Evolutionary conservation across 2,888 invertebrate species (phyloP), one percentile per base, ranked within the genome.

Genomic region (Phalera bucephala): DNA sequence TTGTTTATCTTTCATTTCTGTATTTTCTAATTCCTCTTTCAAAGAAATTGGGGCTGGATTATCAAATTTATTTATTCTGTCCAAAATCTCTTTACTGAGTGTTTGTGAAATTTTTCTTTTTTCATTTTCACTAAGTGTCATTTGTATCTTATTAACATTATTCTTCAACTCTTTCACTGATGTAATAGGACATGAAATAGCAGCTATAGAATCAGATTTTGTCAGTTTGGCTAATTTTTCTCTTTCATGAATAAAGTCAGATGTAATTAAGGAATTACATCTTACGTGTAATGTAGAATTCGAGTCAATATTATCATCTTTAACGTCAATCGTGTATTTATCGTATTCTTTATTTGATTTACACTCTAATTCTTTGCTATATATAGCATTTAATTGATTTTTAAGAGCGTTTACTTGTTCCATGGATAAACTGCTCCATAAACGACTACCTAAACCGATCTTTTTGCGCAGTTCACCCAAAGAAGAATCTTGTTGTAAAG

Each of bases 351-450:
- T 83, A 44, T 49, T 62, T 4, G 73, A 52, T 63, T 86, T 88
- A 3, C 80, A 55, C 57, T 87, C 88, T 12, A 89, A 72, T 45
- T 92, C 92, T 59, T 91, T 92, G 32, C 94, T 94, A 55, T 96
- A 96, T 43, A 96, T 96, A 50, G 96, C 95, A 55, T 93, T 94
- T 0, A 96, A 76, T 70, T 96, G 96, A 54, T 92, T 92, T 72
- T 95, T 96, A 25, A 96, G 85, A 14, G 94, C 93, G 57, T 93
- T 93, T 0, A 96, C 94, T 82, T 96, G 96, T 48, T 96, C 95
- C 80, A 94, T 93, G 0, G 96, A 95, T 26, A 96, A 81, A 59
- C 96, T 96, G 64, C 95, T 96, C 92, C 96, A 96, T 33, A 96
- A 90, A 40, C 94, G 92, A 62, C 93, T 94, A 4, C 95, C 95